Evolutionary conservation across 1,140 invertebrate species (phyloP).

Genomic region (Dreissena polymorpha): DNA sequence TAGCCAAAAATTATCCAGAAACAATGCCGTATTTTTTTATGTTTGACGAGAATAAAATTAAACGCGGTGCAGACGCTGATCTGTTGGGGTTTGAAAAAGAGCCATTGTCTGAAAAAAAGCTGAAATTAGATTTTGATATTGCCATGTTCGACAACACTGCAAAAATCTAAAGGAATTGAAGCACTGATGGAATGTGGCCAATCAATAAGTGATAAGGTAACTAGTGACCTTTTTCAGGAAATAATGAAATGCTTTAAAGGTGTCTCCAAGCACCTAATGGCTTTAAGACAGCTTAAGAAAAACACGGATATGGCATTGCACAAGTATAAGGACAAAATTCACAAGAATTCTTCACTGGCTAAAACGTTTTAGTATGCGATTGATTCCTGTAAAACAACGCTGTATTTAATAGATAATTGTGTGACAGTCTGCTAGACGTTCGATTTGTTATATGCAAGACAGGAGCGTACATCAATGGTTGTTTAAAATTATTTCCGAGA

Average conservation of each 20-base stretch:
- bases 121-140: not conserved
- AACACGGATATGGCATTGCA: not conserved
- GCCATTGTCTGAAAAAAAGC: too few relatives aligned
- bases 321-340: not conserved
- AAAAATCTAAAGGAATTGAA: not conserved
- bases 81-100: too few relatives aligned
- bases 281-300: not conserved
- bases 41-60: slow-evolving; percentile 20
- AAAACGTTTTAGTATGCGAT: not conserved
- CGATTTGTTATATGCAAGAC: too few relatives aligned
- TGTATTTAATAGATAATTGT: too few relatives aligned
- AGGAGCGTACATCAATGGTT: too few relatives aligned
- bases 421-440: too few relatives aligned
- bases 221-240: not conserved
- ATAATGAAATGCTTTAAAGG: not conserved
- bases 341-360: not conserved
- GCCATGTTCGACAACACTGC: not conserved
- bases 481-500: not conserved
- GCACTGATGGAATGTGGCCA: not conserved
- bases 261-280: too few relatives aligned
- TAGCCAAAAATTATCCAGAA: not conserved
- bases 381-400: not conserved
- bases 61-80: not conserved
- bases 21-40: not conserved
- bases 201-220: not conserved